Evolutionary conservation across 2,888 invertebrate species (phyloP).

Genomic region (Coenonympha arcania): DNA sequence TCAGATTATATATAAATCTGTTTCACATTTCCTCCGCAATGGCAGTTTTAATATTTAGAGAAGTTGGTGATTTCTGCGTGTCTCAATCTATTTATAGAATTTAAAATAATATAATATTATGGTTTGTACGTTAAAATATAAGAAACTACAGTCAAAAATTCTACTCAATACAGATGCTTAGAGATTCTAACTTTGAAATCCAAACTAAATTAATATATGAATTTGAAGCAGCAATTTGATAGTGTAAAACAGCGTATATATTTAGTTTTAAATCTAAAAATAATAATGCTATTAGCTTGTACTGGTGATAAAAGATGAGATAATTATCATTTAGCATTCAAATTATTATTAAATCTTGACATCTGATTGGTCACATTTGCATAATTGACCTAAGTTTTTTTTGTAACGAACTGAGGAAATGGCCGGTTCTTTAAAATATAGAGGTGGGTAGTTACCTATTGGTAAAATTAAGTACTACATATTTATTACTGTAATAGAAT

Average conservation of each 20-base stretch:
- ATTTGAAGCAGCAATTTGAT: neutral
- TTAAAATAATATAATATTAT: neutral
- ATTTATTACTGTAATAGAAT: too few species aligned
- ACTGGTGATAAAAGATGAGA: slow-evolving; percentile 11
- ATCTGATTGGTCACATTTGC: slow-evolving; percentile 16
- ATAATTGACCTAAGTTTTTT: neutral
- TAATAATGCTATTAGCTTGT: slow-evolving; percentile 13
- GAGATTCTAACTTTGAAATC: too few species aligned
- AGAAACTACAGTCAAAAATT: neutral
- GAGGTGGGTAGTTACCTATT: too few species aligned
- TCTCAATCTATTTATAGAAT: slow-evolving; percentile 3
- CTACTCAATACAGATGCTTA: too few species aligned
- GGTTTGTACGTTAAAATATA: neutral
- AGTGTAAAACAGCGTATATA: neutral
- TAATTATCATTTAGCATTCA: slow-evolving; percentile 18
- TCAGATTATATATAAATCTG: too few species aligned
- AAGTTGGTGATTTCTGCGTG: slow-evolving; percentile 3
- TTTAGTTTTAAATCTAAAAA: slow-evolving; percentile 1
- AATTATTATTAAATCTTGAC: slow-evolving; percentile 15
- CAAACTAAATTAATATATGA: neutral
- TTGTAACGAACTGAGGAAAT: neutral
- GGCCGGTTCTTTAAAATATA: too few species aligned
- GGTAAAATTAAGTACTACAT: too few species aligned
- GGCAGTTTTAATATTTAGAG: slow-evolving; percentile 14
- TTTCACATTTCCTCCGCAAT: slow-evolving; percentile 21